Conservation (phyloP, 2,888 invertebrate genomes). For the Teleiodes luculella region DNA sequence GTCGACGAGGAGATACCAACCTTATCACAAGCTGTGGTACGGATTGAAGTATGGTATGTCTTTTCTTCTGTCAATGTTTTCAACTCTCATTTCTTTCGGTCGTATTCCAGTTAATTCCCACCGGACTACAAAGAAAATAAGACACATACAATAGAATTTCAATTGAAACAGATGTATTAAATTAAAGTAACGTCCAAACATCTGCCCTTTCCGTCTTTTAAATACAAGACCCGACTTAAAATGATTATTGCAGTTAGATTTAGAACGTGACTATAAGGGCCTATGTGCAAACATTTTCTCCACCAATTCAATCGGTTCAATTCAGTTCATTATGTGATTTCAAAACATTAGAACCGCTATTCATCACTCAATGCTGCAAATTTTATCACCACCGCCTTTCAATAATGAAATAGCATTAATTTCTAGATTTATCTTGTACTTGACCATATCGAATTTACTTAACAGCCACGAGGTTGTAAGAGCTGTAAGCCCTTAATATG, state of each 20-base stretch:
- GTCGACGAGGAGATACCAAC: conserved; percentile 55
- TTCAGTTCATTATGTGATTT: background rate
- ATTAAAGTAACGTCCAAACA: no score
- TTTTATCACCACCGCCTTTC: background rate
- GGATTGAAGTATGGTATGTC: conserved; percentile 66
- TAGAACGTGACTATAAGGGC: no score
- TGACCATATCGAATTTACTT: background rate
- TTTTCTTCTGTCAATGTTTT: background rate
- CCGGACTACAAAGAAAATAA: no score
- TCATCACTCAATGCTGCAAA: background rate
- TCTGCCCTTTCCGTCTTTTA: no score
- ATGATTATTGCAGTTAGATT: no score
- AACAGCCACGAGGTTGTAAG: background rate
- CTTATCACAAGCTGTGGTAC: conserved; percentile 67
- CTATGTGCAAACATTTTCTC: no score
- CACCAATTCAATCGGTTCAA: no score
- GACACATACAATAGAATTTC: no score
- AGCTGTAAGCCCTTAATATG: conserved; percentile 6
- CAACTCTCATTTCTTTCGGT: no score
- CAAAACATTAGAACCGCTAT: background rate
- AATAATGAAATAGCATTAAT: background rate
- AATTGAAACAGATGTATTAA: no score
- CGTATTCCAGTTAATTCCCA: no score
- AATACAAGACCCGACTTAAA: no score
- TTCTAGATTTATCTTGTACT: background rate